Base-by-base conservation (phyloP, 2,888 invertebrate genomes). In the Cephus pygmeus region DNA sequence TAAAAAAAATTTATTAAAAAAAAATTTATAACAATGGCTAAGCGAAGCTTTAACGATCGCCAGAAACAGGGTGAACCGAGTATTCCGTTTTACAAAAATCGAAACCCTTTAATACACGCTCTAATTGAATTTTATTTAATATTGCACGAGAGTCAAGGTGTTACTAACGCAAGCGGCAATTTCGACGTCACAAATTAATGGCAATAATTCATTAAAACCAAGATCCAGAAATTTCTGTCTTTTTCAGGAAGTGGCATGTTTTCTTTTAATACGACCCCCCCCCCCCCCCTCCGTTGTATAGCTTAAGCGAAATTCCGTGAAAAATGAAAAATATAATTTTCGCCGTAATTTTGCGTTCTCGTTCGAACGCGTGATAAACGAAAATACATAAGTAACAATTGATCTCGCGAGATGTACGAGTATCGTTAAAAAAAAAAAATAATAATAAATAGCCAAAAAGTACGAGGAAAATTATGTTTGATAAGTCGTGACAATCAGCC, bases 201-300 rank as follows among this genome's bases (percentile, higher is more conserved):
- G 80, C 79, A 80, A 83, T 84, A 82, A 83, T 85, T 84, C 73
- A 71, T 56, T 56, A 78, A 80, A 81, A 84, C 81, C 84, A 84
- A 75, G 80, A 82, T 83, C 85, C 83, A 85, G 79, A 87, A 88
- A 89, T 88, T 91, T 90, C 90, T 89, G 88, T 87, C 90, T 91
- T 90, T 90, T 91, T 90, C 90, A 89, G 89, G 88, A 85, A 80
- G 87, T 87, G 89, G 90, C 90, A 90, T 90, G 89, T 88, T 85
- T 83, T 83, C 86, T 87, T 87, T 85, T 82, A 82, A 79, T 79
- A 76, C 79, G 79, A 80, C 76, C 75, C 77, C 80, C 73, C 30
- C 15, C 23, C 76, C 75, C 77, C 80, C 73, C 30, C 15, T 34
- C 31, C 35, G 56, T 56, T 56, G 23, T 23, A 56, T 75, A 71